A percentile compares a stretch with the other conserved stretches of the same genome.
phyloP scores from a whole-genome alignment of 2,888 invertebrate genomes.

The Nycteola revayana region DNA sequence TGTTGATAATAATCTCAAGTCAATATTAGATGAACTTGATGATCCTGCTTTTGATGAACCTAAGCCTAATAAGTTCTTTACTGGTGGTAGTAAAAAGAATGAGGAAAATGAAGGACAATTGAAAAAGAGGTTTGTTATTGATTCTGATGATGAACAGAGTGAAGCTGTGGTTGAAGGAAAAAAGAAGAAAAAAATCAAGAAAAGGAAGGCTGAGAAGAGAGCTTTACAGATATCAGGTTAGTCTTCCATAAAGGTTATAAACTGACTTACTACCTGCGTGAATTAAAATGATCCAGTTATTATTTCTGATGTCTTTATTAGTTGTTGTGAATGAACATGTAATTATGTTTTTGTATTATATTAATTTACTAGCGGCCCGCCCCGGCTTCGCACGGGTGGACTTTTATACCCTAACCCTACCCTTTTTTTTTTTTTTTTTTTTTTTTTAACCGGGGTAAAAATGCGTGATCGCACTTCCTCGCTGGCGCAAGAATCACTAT shows the following conservation, averaged over 20 bases:
- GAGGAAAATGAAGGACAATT: slow-evolving; percentile 27
- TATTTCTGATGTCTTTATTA: no score
- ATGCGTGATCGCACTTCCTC: no score
- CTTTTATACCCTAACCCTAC: no score
- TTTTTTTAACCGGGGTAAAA: no score
- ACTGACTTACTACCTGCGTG: no score
- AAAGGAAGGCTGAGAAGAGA: slow-evolving; percentile 53
- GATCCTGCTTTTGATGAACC: slow-evolving; percentile 53
- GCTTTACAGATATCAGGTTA: slow-evolving; percentile 73
- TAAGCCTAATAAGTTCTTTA: slow-evolving; percentile 58
- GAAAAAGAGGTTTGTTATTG: slow-evolving; percentile 66
- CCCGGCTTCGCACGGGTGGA: no score
- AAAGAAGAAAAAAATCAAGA: slow-evolving; percentile 62
- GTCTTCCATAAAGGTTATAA: no score
- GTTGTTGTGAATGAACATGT: no score
- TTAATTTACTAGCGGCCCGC: no score
- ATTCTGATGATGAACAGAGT: slow-evolving; percentile 64
- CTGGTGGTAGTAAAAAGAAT: slow-evolving; percentile 30
- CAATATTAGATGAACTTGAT: slow-evolving; percentile 64
- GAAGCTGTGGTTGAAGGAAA: slow-evolving; percentile 23
- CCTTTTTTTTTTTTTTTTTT: background rate
- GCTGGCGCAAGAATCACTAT: no score
- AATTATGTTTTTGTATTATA: no score
- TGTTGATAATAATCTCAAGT: slow-evolving; percentile 38
- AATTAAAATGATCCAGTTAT: no score